These are phyloP conservation scores for Nasonia giraulti DNA, from an alignment of 1,140 invertebrate species.

Conservation along the genomic window DNA sequence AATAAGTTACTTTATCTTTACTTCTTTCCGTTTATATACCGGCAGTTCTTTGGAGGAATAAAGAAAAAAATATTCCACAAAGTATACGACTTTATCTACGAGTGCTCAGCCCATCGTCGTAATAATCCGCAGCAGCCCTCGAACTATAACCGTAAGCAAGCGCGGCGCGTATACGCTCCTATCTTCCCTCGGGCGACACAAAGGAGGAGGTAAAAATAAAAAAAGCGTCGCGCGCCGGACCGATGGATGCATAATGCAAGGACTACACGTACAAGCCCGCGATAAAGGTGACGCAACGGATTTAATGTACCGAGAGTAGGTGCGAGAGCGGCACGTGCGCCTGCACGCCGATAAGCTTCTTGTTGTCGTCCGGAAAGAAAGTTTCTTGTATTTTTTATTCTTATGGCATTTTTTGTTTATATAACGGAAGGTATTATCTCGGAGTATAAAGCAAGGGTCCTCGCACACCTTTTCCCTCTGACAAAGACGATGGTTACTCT, in stretches of 20 bases:
- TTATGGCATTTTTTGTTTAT: too few species aligned
- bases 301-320: background rate
- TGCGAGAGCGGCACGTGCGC: background rate
- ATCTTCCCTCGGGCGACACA: background rate
- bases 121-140: background rate
- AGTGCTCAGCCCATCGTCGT: background rate
- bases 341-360: background rate
- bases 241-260: background rate
- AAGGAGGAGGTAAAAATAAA: background rate
- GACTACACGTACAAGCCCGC: background rate
- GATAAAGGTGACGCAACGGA: background rate
- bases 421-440: background rate
- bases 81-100: background rate
- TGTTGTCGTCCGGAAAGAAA: too few species aligned
- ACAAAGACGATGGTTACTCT: background rate
- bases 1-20: too few species aligned
- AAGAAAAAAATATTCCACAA: too few species aligned
- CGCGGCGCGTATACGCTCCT: background rate
- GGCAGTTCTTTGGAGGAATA: too few species aligned
- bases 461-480: background rate
- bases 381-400: background rate
- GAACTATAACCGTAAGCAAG: background rate
- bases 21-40: too few species aligned
- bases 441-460: background rate
- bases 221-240: background rate